Base-by-base conservation (phyloP, 92 coral and sea anemone genomes). In the Heliopora coerulea region DNA sequence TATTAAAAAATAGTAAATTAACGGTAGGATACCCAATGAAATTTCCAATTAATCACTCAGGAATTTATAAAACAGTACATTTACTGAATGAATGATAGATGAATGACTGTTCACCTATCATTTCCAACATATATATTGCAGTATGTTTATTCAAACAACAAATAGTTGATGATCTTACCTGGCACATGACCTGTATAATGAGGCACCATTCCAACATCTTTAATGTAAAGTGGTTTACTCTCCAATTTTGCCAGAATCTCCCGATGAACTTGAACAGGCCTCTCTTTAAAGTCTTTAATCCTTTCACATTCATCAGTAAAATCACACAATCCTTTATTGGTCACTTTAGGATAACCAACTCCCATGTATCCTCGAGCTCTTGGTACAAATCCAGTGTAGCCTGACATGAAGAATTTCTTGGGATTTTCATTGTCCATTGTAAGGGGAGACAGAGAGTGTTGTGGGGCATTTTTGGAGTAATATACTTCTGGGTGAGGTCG, bases 171-270 rank as follows among this genome's bases (percentile, higher is more conserved):
- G n/a, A n/a, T n/a, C 86, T 68, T 83, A 92, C 97, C 97, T 54
- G 97, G 97, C n/a, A 92, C 96, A 54, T 92, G 97, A 2, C 97
- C 97, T 17, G 97, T 92, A 81, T 88, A 92, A 69, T 92, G 97
- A 13, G 97, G 97, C 26, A 92, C 97, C 68, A 90, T 83, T 1
- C 97, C 97, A 3, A 85, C 68, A 21, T 64, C 89, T 54, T 85
- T 83, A 1, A 82, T 40, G 67, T 92, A 89, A 44, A 92, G 79
- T 44, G 97, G 96, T 52, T 87, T 89, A 57, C 90, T 85, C 81
- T 89, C 91, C 18, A 80, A 85, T 29, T 88, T 72, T 68, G 73
- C 83, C 37, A 85, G 41, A 29, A 49, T 81, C 35, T 96, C 89
- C 15, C 97, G 84, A 40, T 72, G 70, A n/a, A 92, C 89, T 3